phyloP scores from a whole-genome alignment of 2,888 invertebrate species.

The Petrophora chlorosata region DNA sequence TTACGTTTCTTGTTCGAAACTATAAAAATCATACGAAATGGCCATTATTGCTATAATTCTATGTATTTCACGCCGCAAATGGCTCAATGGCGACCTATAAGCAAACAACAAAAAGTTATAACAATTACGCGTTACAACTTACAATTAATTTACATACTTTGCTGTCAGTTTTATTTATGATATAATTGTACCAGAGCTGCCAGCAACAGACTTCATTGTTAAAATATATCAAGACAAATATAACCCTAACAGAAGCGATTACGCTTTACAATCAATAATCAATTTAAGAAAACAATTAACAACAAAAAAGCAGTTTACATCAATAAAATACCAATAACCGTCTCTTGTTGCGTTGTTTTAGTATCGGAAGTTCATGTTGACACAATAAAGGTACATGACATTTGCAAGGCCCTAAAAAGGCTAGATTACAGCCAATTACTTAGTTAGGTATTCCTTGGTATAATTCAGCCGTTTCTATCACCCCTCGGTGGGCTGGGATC shows the following conservation, averaged over 20 bases:
- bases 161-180: conserved; percentile 16
- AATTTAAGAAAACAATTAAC: conserved; percentile 2
- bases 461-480: conserved; percentile 12
- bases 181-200: conserved; percentile 1
- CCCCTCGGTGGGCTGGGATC: conserved; percentile 1
- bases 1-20: no score
- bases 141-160: conserved; percentile 13
- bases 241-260: not conserved
- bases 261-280: not conserved
- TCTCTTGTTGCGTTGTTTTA: conserved; percentile 6
- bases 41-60: not conserved
- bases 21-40: not conserved
- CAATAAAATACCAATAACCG: not conserved
- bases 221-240: not conserved
- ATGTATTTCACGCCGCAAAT: not conserved
- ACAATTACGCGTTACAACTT: conserved; percentile 1
- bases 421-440: conserved; percentile 8
- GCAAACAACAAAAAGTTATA: conserved; percentile 6
- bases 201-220: not conserved
- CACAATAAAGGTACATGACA: conserved; percentile 1
- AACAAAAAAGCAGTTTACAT: not conserved
- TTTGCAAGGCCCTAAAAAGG: conserved; percentile 18
- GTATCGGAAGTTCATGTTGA: not conserved
- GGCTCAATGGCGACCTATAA: not conserved
- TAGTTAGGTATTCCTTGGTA: no score